A percentile compares a stretch with the other conserved stretches of the same genome.
Conservation (phyloP, 2,113 vertebrate genomes). For the Malurus elegans region DNA sequence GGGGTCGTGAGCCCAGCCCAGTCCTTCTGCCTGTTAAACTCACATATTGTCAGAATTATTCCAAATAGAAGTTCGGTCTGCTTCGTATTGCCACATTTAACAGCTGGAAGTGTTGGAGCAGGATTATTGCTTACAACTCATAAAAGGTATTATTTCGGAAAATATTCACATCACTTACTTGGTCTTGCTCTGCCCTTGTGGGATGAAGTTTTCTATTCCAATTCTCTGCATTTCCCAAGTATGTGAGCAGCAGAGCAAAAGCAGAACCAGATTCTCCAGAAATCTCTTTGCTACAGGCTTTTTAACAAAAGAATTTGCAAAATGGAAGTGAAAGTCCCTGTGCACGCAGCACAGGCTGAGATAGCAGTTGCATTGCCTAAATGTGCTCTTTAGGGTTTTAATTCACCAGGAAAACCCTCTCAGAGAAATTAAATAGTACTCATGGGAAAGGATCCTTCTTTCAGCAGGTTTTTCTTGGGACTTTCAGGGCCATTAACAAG, state of each 20-base stretch:
- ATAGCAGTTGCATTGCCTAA: neutral
- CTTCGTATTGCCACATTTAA: neutral
- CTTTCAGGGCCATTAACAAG: constrained; percentile 73
- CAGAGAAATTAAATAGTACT: constrained; percentile 83
- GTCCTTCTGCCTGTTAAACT: neutral
- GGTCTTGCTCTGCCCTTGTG: neutral
- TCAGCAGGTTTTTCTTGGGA: constrained; percentile 71
- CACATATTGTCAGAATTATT: neutral
- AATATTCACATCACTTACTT: neutral
- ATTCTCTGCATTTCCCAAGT: neutral
- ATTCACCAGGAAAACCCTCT: constrained; percentile 72
- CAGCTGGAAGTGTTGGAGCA: neutral
- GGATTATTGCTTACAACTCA: neutral
- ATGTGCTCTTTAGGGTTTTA: constrained; percentile 55
- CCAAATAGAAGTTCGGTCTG: neutral
- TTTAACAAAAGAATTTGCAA: neutral
- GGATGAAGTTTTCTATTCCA: neutral
- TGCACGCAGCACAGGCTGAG: neutral
- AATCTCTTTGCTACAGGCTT: neutral
- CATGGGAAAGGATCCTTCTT: constrained; percentile 78
- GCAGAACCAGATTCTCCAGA: neutral
- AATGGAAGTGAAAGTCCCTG: neutral
- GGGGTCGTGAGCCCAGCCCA: neutral
- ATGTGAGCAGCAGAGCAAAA: neutral
- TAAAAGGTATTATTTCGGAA: neutral